These are phyloP conservation scores for Ophion slaviceki DNA, from an alignment of 2,888 invertebrate species.

Conservation along the genomic window DNA sequence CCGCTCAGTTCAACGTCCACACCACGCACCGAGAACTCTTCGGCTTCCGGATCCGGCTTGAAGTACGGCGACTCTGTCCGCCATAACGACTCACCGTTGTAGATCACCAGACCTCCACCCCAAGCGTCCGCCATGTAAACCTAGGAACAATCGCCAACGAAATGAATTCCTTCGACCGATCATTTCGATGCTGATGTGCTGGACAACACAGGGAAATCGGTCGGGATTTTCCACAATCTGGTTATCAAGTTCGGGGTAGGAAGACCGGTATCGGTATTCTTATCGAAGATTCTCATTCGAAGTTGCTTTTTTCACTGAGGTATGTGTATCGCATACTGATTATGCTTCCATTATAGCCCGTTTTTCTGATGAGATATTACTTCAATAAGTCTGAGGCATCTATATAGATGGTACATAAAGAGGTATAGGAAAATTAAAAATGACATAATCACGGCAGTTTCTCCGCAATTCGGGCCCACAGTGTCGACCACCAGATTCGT, in stretches of 20 bases:
- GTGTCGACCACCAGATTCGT: slow-evolving; percentile 40
- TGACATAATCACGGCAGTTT: slow-evolving; percentile 9
- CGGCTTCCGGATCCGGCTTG: background rate
- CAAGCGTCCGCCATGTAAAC: slow-evolving; percentile 13
- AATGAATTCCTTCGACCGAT: slow-evolving; percentile 10
- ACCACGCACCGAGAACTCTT: slow-evolving; percentile 15
- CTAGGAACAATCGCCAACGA: background rate
- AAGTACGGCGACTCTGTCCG: slow-evolving; percentile 13
- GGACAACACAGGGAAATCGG: background rate
- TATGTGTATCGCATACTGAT: too few species aligned
- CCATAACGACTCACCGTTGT: slow-evolving; percentile 12
- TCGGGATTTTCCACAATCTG: background rate
- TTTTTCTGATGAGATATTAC: too few species aligned
- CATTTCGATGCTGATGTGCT: background rate
- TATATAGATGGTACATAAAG: background rate
- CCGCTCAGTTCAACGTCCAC: background rate
- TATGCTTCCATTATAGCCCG: too few species aligned
- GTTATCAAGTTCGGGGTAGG: background rate
- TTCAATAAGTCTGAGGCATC: too few species aligned
- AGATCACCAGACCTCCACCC: slow-evolving; percentile 13
- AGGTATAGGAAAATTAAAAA: background rate
- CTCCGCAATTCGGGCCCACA: slow-evolving; percentile 5
- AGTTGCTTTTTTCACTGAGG: too few species aligned
- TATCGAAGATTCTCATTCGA: too few species aligned
- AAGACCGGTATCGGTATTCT: background rate